Conservation (phyloP, 2,113 vertebrate species). For the Engystomops pustulosus region DNA sequence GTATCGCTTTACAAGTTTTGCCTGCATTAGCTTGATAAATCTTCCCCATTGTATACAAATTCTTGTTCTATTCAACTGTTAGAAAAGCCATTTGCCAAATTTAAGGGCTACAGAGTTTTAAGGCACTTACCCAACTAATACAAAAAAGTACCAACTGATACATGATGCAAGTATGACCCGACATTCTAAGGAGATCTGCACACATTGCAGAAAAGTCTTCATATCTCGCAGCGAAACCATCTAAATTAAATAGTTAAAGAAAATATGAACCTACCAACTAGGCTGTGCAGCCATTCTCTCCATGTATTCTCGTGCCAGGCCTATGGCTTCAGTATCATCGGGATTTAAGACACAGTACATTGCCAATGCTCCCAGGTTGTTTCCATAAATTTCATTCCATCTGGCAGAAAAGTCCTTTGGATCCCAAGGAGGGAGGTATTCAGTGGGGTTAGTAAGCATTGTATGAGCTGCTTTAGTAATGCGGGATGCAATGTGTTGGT, state of each 20-base stretch:
- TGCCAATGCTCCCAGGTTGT: conserved; percentile 92
- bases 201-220: too few relatives aligned
- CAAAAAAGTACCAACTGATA: too few relatives aligned
- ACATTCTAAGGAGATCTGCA: too few relatives aligned
- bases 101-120: too few relatives aligned
- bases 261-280: conserved; percentile 92
- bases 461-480: conserved; percentile 85
- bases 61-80: too few relatives aligned
- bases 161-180: too few relatives aligned
- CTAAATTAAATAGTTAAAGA: conserved; percentile 8
- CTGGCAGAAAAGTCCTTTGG: conserved; percentile 89
- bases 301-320: conserved; percentile 94
- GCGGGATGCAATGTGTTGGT: conserved; percentile 79
- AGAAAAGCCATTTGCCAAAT: too few relatives aligned
- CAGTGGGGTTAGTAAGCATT: conserved; percentile 87
- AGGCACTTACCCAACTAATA: too few relatives aligned
- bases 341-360: conserved; percentile 97
- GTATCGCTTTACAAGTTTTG: too few relatives aligned
- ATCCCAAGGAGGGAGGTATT: conserved; percentile 94
- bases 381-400: conserved; percentile 98
- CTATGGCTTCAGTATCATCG: conserved; percentile 86
- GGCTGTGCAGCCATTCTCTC: conserved; percentile 99
- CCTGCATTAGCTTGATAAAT: too few relatives aligned
- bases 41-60: too few relatives aligned
- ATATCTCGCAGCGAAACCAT: too few relatives aligned